Base-by-base conservation (phyloP, 1,140 invertebrate species). In the Glossosoma conforme region DNA sequence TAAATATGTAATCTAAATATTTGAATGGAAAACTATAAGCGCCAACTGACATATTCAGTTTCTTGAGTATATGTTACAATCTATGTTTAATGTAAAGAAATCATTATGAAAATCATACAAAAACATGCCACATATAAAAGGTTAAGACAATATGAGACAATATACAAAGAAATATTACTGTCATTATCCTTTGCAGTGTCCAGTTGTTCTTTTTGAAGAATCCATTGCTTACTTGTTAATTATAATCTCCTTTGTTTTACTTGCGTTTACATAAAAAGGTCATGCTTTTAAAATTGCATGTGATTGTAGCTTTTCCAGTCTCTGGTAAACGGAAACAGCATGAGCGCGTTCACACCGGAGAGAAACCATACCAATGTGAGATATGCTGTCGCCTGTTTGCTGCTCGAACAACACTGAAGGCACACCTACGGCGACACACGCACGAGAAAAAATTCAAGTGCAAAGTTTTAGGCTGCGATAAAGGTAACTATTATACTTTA, bases 361-460 rank as follows among this genome's bases (percentile, higher is more conserved):
- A 83, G 36, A 76, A 80, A 52, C 79, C 81, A 4, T 78, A 76
- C 60, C 63, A 67, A 6, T 84, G 82, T 61, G 70, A 74, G 15
- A 60, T 78, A 11, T 85, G 83, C 60, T 41, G 24, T 21, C 25
- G 54, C 6, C 32, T 56, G 19, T 56, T 56, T 42, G 46, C 54
- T 22, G 54, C 54, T 1, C 35, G 47, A 18, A 50, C 54, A 10
- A 56, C 54, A 6, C 42, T 56, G 1, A 56, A 28, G 3, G 43
- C 47, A 11, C 54, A 56, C 32, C 30, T 33, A n/a, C 47, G 54
- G n/a, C 33, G 47, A 8, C 54, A 56, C 32, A 56, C 54, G 11
- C 21, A 32, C 0, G 47, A 56, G 35, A 38, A 33, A 13, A 51
- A 56, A 33, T 56, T 56, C 19, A 17, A 13, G 18, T 56, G 54